Evolutionary conservation across 2,113 vertebrate genomes (phyloP).

Genomic region (Ornithorhynchus anatinus): DNA sequence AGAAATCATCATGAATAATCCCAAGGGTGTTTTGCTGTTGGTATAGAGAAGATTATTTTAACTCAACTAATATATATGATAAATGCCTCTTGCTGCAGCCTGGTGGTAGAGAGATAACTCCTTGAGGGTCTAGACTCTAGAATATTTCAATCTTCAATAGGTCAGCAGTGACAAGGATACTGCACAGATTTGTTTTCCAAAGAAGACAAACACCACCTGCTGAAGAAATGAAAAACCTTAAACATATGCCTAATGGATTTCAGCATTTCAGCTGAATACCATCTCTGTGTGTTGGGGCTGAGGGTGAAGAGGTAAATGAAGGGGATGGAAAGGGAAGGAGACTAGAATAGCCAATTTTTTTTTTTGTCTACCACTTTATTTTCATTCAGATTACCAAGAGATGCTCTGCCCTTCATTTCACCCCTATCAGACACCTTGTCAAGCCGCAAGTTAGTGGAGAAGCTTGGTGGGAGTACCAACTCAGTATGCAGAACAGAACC

Average conservation of each 20-base stretch:
- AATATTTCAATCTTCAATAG: not conserved
- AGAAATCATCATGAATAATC: not conserved
- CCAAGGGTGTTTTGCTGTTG: not conserved
- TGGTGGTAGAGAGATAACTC: not conserved
- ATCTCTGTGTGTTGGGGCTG: too few relatives aligned
- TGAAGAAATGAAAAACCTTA: too few relatives aligned
- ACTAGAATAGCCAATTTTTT: too few relatives aligned
- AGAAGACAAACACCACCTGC: not conserved
- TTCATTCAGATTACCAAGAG: too few relatives aligned
- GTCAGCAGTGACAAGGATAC: not conserved
- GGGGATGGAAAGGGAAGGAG: too few relatives aligned
- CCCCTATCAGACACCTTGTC: too few relatives aligned
- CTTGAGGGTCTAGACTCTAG: slow-evolving; percentile 1
- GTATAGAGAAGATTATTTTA: not conserved
- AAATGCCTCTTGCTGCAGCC: not conserved
- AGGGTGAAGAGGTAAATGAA: too few relatives aligned
- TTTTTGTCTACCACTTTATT: too few relatives aligned
- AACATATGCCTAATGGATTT: not conserved
- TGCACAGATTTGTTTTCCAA: not conserved
- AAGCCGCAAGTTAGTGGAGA: too few relatives aligned
- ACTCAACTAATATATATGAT: not conserved
- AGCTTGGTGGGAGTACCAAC: too few relatives aligned
- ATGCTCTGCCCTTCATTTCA: too few relatives aligned
- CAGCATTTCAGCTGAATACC: slow-evolving; percentile 2
- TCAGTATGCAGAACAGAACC: too few relatives aligned